Percentiles rank a stretch among this genome's conserved stretches.
Evolutionary conservation across 2,113 vertebrate species (phyloP).

Genomic region (Cepphus grylle): DNA sequence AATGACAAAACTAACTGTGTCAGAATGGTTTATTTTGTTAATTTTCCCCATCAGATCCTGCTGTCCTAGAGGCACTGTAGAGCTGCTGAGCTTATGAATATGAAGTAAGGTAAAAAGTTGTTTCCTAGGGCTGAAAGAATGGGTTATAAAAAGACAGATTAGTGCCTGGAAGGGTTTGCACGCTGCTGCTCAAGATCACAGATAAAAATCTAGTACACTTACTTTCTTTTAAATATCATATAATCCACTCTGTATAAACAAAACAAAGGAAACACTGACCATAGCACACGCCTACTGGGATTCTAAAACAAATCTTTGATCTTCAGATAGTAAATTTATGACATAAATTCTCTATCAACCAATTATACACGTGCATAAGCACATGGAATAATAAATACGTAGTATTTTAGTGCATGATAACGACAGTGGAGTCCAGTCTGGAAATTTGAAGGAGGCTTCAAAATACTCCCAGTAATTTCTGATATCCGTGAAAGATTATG

Average conservation of each 20-base stretch:
- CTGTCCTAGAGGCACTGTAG: neutral
- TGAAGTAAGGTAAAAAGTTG: neutral
- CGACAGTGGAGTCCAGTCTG: neutral
- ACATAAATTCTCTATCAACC: neutral
- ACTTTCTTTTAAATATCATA: neutral
- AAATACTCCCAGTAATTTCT: neutral
- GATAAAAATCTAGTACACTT: neutral
- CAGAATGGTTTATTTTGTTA: neutral
- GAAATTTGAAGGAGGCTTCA: neutral
- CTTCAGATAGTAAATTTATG: neutral
- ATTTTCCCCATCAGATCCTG: neutral
- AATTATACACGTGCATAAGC: neutral
- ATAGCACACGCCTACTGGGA: neutral
- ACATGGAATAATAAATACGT: neutral
- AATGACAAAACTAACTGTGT: neutral
- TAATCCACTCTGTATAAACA: neutral
- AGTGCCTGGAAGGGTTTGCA: neutral
- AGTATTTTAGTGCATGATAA: neutral
- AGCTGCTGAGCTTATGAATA: neutral
- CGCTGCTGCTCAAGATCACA: neutral
- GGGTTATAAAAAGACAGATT: neutral
- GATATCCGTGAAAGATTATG: neutral
- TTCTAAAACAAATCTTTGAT: neutral
- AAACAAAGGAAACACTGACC: neutral
- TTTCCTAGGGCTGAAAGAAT: neutral